Percentiles rank a stretch among this genome's conserved stretches.
phyloP scores from a whole-genome alignment of 2,113 vertebrate genomes.

The Percina caprodes region DNA sequence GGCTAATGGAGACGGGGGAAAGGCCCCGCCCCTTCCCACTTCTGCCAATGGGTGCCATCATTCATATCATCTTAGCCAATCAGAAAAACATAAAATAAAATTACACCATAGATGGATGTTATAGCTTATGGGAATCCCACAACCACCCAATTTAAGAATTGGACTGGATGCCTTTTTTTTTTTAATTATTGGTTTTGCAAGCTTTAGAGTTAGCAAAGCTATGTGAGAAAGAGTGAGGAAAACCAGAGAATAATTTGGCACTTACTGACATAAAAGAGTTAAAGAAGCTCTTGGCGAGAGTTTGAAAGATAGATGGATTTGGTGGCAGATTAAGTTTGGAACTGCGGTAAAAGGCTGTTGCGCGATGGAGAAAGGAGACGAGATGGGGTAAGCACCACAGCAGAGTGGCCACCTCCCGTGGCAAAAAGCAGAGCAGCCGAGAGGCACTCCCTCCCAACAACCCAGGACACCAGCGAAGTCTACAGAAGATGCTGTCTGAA shows the following conservation, averaged over 20 bases:
- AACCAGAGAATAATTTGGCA: constrained; percentile 61
- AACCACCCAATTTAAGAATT: constrained; percentile 61
- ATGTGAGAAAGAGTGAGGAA: constrained; percentile 69
- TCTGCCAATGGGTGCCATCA: constrained; percentile 76
- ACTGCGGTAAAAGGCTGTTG: constrained; percentile 75
- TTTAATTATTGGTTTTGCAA: constrained; percentile 66
- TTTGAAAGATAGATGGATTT: constrained; percentile 60
- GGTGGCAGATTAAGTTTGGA: constrained; percentile 67
- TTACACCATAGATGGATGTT: constrained; percentile 69
- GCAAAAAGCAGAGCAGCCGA: constrained; percentile 82
- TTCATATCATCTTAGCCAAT: constrained; percentile 78
- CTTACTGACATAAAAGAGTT: constrained; percentile 66
- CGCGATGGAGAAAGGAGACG: constrained; percentile 69
- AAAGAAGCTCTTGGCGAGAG: constrained; percentile 60
- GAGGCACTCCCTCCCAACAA: constrained; percentile 81
- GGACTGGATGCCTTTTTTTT: constrained; percentile 48
- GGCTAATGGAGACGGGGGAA: constrained; percentile 70
- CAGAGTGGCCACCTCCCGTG: constrained; percentile 71
- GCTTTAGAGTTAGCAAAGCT: constrained; percentile 79
- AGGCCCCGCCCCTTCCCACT: constrained; percentile 70
- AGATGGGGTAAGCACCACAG: constrained; percentile 71
- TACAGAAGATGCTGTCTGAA: constrained; percentile 66
- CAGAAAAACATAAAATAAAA: constrained; percentile 65
- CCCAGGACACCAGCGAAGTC: constrained; percentile 79
- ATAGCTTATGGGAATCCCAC: constrained; percentile 55